Conservation (phyloP, 2,797 vertebrate species). For the Paramormyrops hopkinsi region DNA sequence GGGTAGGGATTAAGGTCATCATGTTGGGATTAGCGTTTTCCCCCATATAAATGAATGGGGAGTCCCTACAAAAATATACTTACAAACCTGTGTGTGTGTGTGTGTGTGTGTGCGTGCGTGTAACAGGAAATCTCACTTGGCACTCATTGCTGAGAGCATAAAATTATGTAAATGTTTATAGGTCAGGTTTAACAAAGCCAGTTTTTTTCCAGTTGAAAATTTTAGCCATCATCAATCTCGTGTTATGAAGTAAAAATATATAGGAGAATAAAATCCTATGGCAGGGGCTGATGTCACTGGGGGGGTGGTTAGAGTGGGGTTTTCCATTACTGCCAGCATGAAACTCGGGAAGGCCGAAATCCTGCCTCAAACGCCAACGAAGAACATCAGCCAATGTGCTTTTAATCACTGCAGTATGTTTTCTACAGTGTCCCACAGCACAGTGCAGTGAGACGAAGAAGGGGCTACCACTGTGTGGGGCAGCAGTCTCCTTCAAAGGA, state of each 20-base stretch:
- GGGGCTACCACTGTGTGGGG: background rate
- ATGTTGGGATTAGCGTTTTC: too few relatives aligned
- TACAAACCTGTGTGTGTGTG: background rate
- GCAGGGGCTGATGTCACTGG: background rate
- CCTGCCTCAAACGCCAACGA: constrained; percentile 10
- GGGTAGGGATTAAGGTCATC: too few relatives aligned
- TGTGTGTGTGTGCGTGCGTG: background rate
- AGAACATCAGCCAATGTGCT: constrained; percentile 29
- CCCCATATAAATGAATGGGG: too few relatives aligned
- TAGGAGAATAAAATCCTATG: background rate
- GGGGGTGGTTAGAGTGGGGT: background rate
- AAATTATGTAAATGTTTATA: background rate
- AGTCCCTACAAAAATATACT: too few relatives aligned
- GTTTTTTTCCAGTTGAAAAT: background rate
- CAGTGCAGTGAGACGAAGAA: background rate
- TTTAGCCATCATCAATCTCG: background rate
- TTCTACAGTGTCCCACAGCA: constrained; percentile 23
- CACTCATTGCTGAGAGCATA: background rate
- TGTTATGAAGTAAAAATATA: background rate
- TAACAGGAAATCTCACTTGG: background rate
- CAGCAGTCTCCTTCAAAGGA: background rate
- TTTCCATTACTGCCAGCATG: background rate
- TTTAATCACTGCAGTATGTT: constrained; percentile 37
- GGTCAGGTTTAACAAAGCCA: background rate
- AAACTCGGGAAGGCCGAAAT: background rate